Conservation (phyloP, 2,797 vertebrate genomes). For the Gorsachius magnificus region DNA sequence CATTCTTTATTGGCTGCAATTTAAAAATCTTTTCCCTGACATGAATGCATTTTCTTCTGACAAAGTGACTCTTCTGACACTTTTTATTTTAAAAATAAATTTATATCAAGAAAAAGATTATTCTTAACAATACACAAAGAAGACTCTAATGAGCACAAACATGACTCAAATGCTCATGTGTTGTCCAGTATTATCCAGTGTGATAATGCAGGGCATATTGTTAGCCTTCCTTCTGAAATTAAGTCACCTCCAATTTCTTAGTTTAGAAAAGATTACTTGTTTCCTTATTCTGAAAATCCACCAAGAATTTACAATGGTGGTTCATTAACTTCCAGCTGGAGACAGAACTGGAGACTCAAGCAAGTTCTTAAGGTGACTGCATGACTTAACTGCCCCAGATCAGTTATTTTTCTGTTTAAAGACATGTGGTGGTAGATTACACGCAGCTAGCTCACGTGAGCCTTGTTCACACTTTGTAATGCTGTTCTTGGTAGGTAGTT, state of each 20-base stretch:
- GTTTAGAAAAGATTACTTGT: neutral
- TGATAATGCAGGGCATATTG: neutral
- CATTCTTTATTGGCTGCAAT: constrained; percentile 14
- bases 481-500: constrained; percentile 61
- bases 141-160: neutral
- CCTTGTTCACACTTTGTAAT: constrained; percentile 57
- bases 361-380: neutral
- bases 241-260: constrained; percentile 22
- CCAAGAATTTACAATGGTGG: neutral
- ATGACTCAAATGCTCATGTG: neutral
- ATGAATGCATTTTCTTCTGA: constrained; percentile 17
- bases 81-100: constrained; percentile 13
- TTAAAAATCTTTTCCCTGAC: constrained; percentile 38
- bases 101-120: neutral
- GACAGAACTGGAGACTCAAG: neutral
- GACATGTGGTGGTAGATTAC: neutral
- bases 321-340: neutral
- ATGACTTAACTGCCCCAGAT: neutral
- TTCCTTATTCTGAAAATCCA: neutral
- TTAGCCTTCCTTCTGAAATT: constrained; percentile 4
- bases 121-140: neutral
- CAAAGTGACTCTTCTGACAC: neutral
- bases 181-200: neutral
- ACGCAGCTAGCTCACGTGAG: constrained; percentile 16
- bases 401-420: constrained; percentile 25